Conservation (phyloP, 1,140 invertebrate genomes). For the Lepidurus packardi region DNA sequence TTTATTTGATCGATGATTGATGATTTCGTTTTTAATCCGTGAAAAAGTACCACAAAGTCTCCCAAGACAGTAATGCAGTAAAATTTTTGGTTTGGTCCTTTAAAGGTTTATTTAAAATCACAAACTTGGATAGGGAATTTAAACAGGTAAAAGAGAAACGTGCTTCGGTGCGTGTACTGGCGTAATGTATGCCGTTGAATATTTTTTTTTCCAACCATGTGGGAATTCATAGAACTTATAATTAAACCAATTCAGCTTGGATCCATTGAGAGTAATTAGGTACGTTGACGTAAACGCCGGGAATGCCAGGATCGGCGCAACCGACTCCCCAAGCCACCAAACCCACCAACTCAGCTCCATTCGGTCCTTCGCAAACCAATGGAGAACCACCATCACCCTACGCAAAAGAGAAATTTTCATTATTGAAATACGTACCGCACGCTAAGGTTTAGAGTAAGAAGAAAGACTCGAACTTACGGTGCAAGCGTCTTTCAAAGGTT, state of each 20-base stretch:
- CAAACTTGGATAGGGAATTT: not conserved
- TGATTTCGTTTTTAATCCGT: too few relatives aligned
- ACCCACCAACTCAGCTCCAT: slow-evolving; percentile 57
- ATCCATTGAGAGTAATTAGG: slow-evolving; percentile 59
- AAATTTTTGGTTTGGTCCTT: not conserved
- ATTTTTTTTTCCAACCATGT: not conserved
- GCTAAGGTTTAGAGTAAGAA: not conserved
- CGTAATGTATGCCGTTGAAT: not conserved
- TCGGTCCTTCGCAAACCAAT: slow-evolving; percentile 57
- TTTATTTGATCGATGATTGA: too few relatives aligned
- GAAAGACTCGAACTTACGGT: slow-evolving; percentile 47
- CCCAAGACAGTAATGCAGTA: too few relatives aligned
- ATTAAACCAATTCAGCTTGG: slow-evolving; percentile 32
- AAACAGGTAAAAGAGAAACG: not conserved
- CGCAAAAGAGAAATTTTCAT: not conserved
- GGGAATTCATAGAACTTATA: not conserved
- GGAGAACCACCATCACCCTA: slow-evolving; percentile 72
- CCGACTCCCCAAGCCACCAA: slow-evolving; percentile 67
- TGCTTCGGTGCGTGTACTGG: not conserved
- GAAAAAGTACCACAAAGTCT: too few relatives aligned
- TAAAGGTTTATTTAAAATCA: not conserved
- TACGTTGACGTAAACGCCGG: slow-evolving; percentile 64
- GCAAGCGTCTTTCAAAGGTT: slow-evolving; percentile 68
- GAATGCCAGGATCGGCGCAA: slow-evolving; percentile 56
- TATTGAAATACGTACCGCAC: too few relatives aligned